Base-by-base conservation (phyloP, 2,797 vertebrate species). In the Babyrousa celebensis region DNA sequence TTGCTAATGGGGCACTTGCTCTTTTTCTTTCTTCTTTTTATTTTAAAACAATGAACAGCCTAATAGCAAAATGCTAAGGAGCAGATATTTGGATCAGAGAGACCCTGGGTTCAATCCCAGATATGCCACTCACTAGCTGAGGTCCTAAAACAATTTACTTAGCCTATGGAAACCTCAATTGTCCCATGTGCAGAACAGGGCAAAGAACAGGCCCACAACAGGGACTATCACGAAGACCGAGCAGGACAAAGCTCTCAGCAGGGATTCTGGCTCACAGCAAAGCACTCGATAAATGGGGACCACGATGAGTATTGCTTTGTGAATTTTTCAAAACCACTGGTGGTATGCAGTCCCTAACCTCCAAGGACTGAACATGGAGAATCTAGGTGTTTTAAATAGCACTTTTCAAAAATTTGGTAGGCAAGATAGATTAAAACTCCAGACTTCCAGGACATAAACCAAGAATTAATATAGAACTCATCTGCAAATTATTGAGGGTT, bases 391-490 rank as follows among this genome's bases (percentile, higher is more conserved):
- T 94, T 54, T 52, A 12, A 85, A 71, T 6, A n/a, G 21, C 18
- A 36, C 89, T 77, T 94, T 83, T 93, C 21, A 60, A 97, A 96
- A 95, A 80, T 43, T 20, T 52, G 78, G 12, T 74, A 7, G 14
- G 23, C 10, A 90, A 88, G 65, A 74, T 3, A 27, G 48, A 70
- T 18, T 56, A 71, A 84, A 71, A 58, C 15, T 70, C 36, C 12
- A 87, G 27, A 5, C 40, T 32, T 85, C 25, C 0, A 91, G 54
- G 29, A 85, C 6, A 90, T 14, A 92, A 65, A 70, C 36, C 12
- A 63, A 95, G 12, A 85, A 77, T 90, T 95, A 75, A 77, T 91
- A 60, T 15, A 90, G 82, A 68, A 72, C 58, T 86, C 20, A 90
- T 65, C 27, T 21, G 15, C 0, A 89, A 92, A 86, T 85, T 36